Evolutionary conservation across 2,113 vertebrate genomes (phyloP), one percentile per base, ranked within the genome.

Genomic region (Ciconia stormi): DNA sequence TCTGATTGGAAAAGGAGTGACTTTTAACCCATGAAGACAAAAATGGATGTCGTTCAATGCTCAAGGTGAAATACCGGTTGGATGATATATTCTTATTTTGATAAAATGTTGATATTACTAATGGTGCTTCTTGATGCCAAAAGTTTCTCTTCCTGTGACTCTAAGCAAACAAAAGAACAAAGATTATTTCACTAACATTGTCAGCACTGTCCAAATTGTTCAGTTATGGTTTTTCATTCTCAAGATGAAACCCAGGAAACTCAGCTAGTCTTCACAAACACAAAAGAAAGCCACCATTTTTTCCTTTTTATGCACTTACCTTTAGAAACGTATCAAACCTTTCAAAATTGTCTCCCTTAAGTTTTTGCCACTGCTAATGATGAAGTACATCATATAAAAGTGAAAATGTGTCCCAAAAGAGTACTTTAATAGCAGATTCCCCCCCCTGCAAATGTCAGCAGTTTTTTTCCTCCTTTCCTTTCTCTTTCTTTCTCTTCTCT

Each of bases 191-290:
- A 79, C 70, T 89, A 79, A 67, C 59, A 63, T 74, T 97, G 61
- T 91, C 90, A 82, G 69, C 96, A 90, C 66, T 84, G 66, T 93
- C 70, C 72, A 95, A 83, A 94, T 87, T 82, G 18, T 83, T 93
- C 76, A 58, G 47, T 77, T 92, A 55, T 2, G 2, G 4, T 67
- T 89, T 89, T 66, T 82, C 46, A 2, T 88, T 94, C 46, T 82
- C 55, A 82, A 82, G 49, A 61, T 80, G 18, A 94, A 96, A 78
- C 29, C 34, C 58, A 89, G 76, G 22, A 82, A 96, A 82, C 27
- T 82, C 87, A 95, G 62, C 78, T 69, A 56, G 52, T 78, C 34
- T 71, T 87, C 52, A 65, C 30, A 90, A 72, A 53, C 50, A 74
- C 27, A 76, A 53, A 85, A 89, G 56, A 72, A 86, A 55, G 16